Conservation (phyloP, 1,140 invertebrate genomes). For the Drosophila rhopaloa region DNA sequence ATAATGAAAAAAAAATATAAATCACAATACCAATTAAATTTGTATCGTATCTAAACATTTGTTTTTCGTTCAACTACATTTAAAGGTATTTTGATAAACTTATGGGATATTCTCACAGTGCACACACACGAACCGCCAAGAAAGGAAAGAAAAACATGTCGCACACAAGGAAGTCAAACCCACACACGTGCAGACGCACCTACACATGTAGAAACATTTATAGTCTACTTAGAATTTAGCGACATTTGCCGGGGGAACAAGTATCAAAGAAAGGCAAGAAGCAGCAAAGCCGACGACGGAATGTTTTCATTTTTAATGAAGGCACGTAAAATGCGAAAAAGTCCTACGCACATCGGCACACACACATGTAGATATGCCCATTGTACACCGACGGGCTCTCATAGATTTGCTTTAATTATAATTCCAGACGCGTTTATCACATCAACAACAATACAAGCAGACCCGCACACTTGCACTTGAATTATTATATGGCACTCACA, state of each 20-base stretch:
- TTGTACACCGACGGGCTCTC: conserved; percentile 39
- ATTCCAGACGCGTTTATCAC: conserved; percentile 83
- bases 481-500: conserved; percentile 56
- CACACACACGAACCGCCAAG: conserved; percentile 25
- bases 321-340: conserved; percentile 83
- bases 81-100: no score
- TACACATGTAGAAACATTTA: conserved; percentile 66
- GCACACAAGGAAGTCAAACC: conserved; percentile 40
- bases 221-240: conserved; percentile 77
- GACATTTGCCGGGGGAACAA: conserved; percentile 37
- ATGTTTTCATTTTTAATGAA: conserved; percentile 84
- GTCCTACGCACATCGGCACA: conserved; percentile 29
- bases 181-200: conserved; percentile 29
- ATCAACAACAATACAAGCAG: conserved; percentile 74
- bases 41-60: no score
- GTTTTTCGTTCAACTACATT: no score
- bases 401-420: conserved; percentile 83
- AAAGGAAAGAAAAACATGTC: conserved; percentile 58
- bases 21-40: no score
- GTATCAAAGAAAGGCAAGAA: conserved; percentile 22
- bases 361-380: conserved; percentile 7
- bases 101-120: neutral
- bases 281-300: conserved; percentile 53
- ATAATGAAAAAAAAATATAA: no score
- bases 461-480: conserved; percentile 68